Conservation (phyloP, 2,113 vertebrate genomes). For the Corythornis vintsioides region DNA sequence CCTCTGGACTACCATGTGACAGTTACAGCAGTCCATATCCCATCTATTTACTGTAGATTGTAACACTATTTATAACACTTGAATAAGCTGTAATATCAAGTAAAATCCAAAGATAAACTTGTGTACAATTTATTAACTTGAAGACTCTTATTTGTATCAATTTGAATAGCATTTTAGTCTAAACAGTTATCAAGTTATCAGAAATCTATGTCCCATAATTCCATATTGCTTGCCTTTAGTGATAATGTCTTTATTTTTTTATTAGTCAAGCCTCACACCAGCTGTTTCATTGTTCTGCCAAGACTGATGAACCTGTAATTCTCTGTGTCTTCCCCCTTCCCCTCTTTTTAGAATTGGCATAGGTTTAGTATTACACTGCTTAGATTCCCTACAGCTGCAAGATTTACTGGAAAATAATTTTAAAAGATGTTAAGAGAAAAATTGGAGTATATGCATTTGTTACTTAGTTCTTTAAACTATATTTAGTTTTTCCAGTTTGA, state of each 20-base stretch:
- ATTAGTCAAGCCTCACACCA: slow-evolving; percentile 9
- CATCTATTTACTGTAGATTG: background rate
- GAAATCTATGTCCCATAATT: background rate
- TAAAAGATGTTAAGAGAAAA: background rate
- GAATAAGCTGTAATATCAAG: background rate
- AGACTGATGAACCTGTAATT: background rate
- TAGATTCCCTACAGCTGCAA: background rate
- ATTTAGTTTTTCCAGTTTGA: background rate
- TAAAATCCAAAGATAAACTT: background rate
- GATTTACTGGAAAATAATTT: background rate
- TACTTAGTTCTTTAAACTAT: background rate
- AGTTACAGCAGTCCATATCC: background rate
- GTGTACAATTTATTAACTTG: background rate
- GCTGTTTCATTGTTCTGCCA: slow-evolving; percentile 9
- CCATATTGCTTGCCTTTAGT: background rate
- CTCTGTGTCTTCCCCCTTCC: background rate
- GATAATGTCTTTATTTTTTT: background rate
- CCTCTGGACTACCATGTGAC: background rate
- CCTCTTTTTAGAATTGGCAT: background rate
- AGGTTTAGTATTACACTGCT: background rate
- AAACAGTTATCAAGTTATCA: background rate
- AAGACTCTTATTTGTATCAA: background rate
- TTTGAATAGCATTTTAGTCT: background rate
- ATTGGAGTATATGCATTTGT: background rate
- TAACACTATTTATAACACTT: background rate